Percentiles rank a stretch among this genome's conserved stretches.
These are phyloP conservation scores for Aramus guarauna DNA, from an alignment of 2,113 vertebrate species.

Conservation along the genomic window DNA sequence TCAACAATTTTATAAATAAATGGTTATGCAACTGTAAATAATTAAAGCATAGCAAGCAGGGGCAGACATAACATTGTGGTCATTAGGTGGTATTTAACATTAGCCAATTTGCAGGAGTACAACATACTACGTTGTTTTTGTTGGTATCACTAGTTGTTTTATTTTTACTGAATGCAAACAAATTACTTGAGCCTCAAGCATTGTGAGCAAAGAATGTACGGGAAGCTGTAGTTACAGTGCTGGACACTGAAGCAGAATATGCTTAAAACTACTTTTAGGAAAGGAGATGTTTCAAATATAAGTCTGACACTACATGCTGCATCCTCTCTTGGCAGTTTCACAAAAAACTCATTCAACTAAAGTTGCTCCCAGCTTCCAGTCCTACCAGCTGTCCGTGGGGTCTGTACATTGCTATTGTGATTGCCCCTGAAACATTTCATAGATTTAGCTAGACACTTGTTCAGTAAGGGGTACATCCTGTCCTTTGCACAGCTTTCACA, in stretches of 20 bases:
- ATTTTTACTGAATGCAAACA: neutral
- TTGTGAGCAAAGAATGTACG: rapidly evolving
- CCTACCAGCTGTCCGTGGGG: neutral
- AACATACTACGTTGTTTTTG: neutral
- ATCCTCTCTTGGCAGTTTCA: neutral
- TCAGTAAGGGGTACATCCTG: neutral
- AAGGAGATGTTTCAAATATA: neutral
- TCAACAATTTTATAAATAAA: neutral
- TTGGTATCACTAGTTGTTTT: neutral
- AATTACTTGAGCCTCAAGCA: neutral
- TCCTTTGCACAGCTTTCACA: neutral
- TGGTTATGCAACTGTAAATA: neutral
- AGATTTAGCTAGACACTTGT: neutral
- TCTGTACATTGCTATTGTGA: neutral
- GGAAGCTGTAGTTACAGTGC: neutral
- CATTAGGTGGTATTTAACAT: neutral
- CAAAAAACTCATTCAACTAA: neutral
- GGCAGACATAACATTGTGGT: neutral
- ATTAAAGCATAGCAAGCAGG: neutral
- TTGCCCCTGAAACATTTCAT: neutral
- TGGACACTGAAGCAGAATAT: neutral
- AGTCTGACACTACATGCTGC: neutral
- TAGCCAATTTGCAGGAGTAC: neutral
- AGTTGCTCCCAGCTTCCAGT: neutral
- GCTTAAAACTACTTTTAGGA: neutral